A percentile compares a stretch with the other conserved stretches of the same genome.
phyloP scores from a whole-genome alignment of 2,888 invertebrate genomes.

The Patella depressa region DNA sequence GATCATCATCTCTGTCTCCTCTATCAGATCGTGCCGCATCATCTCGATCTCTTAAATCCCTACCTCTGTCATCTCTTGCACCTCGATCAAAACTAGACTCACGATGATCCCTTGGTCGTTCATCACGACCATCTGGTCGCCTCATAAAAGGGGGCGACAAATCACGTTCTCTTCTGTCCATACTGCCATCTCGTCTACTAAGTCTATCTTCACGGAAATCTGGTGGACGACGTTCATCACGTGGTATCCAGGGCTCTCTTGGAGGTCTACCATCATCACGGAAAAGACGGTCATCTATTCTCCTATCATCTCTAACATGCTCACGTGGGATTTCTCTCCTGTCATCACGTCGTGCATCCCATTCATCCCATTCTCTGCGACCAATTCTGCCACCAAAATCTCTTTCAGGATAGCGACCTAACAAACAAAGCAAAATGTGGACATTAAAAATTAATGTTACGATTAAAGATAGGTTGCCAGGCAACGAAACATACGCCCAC shows the following conservation, averaged over 20 bases:
- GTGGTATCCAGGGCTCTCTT: neutral
- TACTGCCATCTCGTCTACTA: constrained; percentile 15
- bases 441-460: too few species aligned
- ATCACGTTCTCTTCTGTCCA: constrained; percentile 22
- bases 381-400: neutral
- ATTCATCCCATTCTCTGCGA: constrained; percentile 2
- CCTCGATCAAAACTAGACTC: constrained; percentile 19
- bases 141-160: neutral
- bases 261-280: neutral
- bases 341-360: constrained; percentile 1
- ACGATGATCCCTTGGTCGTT: constrained; percentile 14
- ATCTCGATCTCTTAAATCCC: constrained; percentile 21
- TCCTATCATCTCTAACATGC: neutral
- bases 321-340: neutral
- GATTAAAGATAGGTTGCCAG: too few species aligned
- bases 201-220: constrained; percentile 6
- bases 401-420: neutral
- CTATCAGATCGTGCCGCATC: constrained; percentile 8
- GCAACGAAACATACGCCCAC: too few species aligned
- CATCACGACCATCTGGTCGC: neutral
- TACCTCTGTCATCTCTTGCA: constrained; percentile 21
- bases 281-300: neutral
- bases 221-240: neutral
- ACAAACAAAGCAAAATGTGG: neutral
- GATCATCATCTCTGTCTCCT: neutral